Conservation (phyloP, 2,113 vertebrate genomes). For the Aegypius monachus region DNA sequence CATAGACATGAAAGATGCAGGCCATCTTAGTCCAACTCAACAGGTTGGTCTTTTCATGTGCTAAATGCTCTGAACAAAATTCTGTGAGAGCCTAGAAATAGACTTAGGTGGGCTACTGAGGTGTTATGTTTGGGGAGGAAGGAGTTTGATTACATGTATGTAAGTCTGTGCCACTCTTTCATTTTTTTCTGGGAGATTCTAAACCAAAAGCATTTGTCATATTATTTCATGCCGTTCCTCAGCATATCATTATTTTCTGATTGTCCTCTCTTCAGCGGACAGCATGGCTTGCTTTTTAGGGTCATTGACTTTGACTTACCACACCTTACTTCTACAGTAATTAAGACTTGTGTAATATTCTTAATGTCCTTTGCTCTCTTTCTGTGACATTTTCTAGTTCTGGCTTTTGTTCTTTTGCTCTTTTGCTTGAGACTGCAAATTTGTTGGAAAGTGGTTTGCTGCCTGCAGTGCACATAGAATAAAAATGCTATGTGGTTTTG, state of each 20-base stretch:
- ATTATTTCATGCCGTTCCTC: not conserved
- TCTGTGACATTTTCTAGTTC: not conserved
- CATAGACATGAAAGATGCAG: not conserved
- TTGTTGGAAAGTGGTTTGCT: not conserved
- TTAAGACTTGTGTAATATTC: not conserved
- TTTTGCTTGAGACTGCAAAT: not conserved
- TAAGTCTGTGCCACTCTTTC: not conserved
- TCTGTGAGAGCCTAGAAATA: not conserved
- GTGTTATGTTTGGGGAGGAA: not conserved
- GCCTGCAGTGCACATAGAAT: not conserved
- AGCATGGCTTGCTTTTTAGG: not conserved
- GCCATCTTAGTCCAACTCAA: not conserved
- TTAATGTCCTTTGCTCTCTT: not conserved
- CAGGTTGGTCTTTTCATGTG: not conserved
- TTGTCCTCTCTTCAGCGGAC: rapidly evolving
- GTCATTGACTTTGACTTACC: not conserved
- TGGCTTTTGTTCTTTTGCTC: not conserved
- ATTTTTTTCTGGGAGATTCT: not conserved
- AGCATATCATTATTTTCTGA: not conserved
- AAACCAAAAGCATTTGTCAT: not conserved
- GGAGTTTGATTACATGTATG: not conserved
- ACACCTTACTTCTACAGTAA: not conserved
- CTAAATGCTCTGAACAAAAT: not conserved
- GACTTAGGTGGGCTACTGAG: not conserved
- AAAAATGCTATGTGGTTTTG: not conserved